Evolutionary conservation across 1,140 invertebrate genomes (phyloP).

Genomic region (Drosophila mojavensis): DNA sequence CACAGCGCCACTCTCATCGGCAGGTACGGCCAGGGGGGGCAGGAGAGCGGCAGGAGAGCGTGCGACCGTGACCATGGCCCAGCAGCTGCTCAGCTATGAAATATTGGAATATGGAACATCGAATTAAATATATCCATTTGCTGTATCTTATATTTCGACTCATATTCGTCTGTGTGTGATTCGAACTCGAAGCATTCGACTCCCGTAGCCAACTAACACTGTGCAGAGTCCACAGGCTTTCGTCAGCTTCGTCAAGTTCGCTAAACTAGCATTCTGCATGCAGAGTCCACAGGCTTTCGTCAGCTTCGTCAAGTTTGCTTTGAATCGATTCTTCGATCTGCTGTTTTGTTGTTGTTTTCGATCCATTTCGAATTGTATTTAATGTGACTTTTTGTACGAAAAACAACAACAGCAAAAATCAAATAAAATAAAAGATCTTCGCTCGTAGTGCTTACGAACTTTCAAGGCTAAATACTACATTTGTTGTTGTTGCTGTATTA

Average conservation of each 20-base stretch:
- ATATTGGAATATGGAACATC: conserved; percentile 12
- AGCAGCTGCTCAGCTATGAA: conserved; percentile 24
- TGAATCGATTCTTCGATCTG: conserved; percentile 21
- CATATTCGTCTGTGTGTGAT: background rate
- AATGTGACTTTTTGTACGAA: conserved; percentile 37
- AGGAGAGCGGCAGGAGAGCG: background rate
- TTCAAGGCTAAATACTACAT: conserved; percentile 81
- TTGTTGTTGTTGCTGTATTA: conserved; percentile 57
- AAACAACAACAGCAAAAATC: conserved; percentile 19
- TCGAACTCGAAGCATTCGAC: background rate
- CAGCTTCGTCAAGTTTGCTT: background rate
- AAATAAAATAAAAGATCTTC: conserved; percentile 59
- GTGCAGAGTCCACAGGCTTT: background rate
- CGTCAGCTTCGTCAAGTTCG: no score
- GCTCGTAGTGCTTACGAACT: conserved; percentile 75
- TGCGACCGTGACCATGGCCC: conserved; percentile 28
- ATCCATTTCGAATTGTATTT: conserved; percentile 39
- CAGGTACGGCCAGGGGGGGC: background rate
- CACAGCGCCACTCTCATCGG: background rate
- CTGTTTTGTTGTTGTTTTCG: conserved; percentile 20
- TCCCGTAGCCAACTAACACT: background rate
- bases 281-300: background rate
- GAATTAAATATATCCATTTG: conserved; percentile 1
- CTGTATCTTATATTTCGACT: conserved; percentile 5
- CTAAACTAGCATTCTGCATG: background rate